Evolutionary conservation across 2,113 vertebrate genomes (phyloP).

Genomic region (Mormyrus iriodes): DNA sequence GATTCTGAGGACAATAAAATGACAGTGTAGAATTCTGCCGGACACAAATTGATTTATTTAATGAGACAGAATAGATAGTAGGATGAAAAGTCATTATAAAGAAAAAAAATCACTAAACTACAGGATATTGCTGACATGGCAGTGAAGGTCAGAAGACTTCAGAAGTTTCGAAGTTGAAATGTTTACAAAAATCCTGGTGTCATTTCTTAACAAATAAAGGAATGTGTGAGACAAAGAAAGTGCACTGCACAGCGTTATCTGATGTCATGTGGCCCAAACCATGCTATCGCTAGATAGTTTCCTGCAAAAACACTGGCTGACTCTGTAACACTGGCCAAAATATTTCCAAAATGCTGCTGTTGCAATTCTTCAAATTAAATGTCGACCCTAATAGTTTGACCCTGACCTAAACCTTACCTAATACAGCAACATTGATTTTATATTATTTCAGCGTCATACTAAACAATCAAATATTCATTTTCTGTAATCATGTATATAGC

Average conservation of each 20-base stretch:
- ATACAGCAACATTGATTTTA: neutral
- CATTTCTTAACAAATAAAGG: neutral
- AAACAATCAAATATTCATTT: neutral
- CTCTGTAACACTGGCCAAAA: neutral
- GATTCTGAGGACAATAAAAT: conserved; percentile 3
- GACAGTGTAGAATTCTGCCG: conserved; percentile 4
- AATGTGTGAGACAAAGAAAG: neutral
- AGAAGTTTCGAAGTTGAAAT: neutral
- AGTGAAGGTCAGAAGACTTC: neutral
- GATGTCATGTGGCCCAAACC: neutral
- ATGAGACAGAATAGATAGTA: neutral
- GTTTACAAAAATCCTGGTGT: neutral
- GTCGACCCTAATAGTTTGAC: neutral
- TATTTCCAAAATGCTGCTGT: neutral
- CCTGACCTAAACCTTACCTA: neutral
- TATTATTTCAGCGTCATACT: neutral
- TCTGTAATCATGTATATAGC: neutral
- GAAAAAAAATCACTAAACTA: neutral
- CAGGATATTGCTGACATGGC: neutral
- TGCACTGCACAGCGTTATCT: neutral
- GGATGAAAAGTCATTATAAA: neutral
- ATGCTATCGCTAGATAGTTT: neutral
- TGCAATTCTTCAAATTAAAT: neutral
- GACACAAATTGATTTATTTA: neutral
- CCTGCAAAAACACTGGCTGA: neutral